These are phyloP conservation scores for Chaetodon trifascialis DNA, from an alignment of 2,113 vertebrate species.

Conservation along the genomic window DNA sequence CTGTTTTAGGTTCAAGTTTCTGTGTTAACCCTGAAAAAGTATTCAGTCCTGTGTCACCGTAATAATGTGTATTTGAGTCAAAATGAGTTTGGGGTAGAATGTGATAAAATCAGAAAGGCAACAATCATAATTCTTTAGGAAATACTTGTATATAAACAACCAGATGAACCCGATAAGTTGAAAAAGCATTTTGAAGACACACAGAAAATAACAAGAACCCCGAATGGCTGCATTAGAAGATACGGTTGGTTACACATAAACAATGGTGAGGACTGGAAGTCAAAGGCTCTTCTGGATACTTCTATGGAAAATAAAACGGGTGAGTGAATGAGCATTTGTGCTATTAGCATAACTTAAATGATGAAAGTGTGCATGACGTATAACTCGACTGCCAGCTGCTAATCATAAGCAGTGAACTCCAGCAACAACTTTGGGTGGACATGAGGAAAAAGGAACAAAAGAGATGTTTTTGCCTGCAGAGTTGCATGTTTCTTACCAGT, in stretches of 20 bases:
- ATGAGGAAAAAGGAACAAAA: not conserved
- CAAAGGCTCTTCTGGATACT: conserved; percentile 35
- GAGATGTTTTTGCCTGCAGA: not conserved
- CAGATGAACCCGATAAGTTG: conserved; percentile 34
- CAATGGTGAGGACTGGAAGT: conserved; percentile 3
- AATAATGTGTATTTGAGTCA: not conserved
- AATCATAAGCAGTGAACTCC: conserved; percentile 8
- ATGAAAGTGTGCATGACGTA: conserved; percentile 17
- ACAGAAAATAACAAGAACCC: not conserved
- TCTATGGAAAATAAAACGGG: conserved; percentile 53
- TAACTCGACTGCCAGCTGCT: conserved; percentile 11
- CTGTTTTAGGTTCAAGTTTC: conserved; percentile 29
- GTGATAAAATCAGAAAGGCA: conserved; percentile 39
- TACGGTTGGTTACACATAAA: conserved; percentile 13
- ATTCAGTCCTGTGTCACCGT: not conserved
- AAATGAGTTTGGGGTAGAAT: not conserved
- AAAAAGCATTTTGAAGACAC: conserved; percentile 1
- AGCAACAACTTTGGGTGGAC: not conserved
- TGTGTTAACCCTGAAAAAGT: conserved; percentile 1
- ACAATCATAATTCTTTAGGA: conserved; percentile 17
- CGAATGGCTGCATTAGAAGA: not conserved
- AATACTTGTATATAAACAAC: conserved; percentile 47
- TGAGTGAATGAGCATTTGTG: conserved; percentile 27
- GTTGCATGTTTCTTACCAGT: conserved; percentile 84
- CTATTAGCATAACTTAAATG: conserved; percentile 30